Base-by-base conservation (phyloP, 2,797 vertebrate species). In the Chelidonichthys spinosus region DNA sequence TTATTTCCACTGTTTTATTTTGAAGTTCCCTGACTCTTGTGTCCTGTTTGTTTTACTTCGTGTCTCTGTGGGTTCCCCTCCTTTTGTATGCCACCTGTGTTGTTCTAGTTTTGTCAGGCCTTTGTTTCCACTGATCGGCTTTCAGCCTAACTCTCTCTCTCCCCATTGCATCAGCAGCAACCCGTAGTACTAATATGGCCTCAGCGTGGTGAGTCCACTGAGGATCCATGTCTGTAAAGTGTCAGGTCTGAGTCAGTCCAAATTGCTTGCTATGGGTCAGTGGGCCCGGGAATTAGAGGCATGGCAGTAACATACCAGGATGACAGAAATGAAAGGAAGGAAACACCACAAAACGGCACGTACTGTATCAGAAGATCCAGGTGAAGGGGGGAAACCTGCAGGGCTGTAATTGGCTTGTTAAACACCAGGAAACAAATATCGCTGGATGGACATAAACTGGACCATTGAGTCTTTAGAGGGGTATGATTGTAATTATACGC, bases 261-360 rank as follows among this genome's bases (percentile, higher is more conserved):
- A 74, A 86, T 75, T 81, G 74, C 78, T 69, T 72, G 65, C 47
- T 67, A 52, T 17, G 63, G 81, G 69, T 76, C 78, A 86, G 10
- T 25, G 58, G 47, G 11, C 53, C 39, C 59, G 60, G 62, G 62
- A 69, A 82, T 60, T 73, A 66, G 54, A 44, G 72, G 52, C 74
- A 78, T 44, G 69, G 53, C 64, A 68, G 70, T 62, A 69, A 66
- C 47, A 68, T 33, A 54, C 52, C 35, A 76, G 79, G 35, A 11
- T 71, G 74, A 49, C 39, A 75, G n/a, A 64, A 64, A 67, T 63
- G 33, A 76, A 80, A 77, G 36, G 36, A 60, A 63, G 53, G 43
- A 69, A 68, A 58, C 47, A 54, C 11, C 7, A 13, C 18, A 62
- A 44, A 65, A 77, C 43, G 69, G 39, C 33, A 71, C 11, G 61